Conservation (phyloP, 2,797 vertebrate species). For the Microtus agrestis region DNA sequence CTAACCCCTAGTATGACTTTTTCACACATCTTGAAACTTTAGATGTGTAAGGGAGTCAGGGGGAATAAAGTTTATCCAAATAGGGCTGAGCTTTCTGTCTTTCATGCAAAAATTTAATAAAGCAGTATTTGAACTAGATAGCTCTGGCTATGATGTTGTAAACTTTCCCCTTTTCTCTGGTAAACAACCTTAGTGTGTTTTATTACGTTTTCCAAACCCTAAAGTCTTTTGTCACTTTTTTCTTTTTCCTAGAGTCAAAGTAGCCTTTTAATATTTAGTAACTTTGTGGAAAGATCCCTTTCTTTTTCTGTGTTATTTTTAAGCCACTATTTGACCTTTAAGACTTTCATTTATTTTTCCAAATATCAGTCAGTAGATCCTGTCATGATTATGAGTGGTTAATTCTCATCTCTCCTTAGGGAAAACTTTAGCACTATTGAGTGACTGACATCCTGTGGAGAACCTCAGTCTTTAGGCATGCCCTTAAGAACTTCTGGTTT, state of each 20-base stretch:
- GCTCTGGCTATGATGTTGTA: constrained; percentile 35
- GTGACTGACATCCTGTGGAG: background rate
- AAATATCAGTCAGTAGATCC: background rate
- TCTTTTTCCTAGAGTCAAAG: constrained; percentile 12
- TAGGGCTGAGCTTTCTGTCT: background rate
- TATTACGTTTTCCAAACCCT: background rate
- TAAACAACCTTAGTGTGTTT: background rate
- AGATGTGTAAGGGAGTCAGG: background rate
- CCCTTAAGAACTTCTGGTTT: background rate
- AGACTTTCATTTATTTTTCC: background rate
- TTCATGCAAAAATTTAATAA: background rate
- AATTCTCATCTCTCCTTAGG: constrained; percentile 27
- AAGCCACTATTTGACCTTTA: background rate
- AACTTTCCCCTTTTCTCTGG: background rate
- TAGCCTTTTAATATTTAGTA: constrained; percentile 44
- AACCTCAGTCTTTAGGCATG: background rate
- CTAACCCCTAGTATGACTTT: background rate
- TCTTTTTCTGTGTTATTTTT: constrained; percentile 36
- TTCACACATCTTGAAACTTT: background rate
- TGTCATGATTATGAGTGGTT: background rate
- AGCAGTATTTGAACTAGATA: constrained; percentile 33
- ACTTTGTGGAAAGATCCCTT: constrained; percentile 50
- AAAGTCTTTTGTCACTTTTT: background rate
- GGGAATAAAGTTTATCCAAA: background rate
- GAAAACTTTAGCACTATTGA: constrained; percentile 5